Percentiles rank a stretch among this genome's conserved stretches.
phyloP scores from a whole-genome alignment of 2,888 invertebrate species.

The Polia nebulosa region DNA sequence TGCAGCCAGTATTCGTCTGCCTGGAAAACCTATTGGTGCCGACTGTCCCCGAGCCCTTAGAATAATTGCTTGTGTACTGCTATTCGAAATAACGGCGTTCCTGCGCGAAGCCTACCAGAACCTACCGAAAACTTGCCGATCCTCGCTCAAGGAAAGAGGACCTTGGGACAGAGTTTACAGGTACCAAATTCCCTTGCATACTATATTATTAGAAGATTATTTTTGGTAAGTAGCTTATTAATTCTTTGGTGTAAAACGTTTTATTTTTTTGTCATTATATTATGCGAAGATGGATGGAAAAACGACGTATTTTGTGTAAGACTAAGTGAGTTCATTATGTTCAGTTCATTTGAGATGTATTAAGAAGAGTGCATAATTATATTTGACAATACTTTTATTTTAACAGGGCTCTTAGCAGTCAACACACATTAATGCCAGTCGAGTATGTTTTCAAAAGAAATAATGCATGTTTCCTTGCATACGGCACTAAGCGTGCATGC shows the following conservation, averaged over 20 bases:
- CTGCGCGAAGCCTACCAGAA: conserved; percentile 98
- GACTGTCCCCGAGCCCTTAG: conserved; percentile 97
- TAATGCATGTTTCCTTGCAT: conserved; percentile 89
- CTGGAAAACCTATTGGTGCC: conserved; percentile 92
- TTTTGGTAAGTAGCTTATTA: conserved; percentile 86
- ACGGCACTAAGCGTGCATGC: conserved; percentile 88
- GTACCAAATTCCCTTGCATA: conserved; percentile 79
- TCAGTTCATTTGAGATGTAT: conserved; percentile 85
- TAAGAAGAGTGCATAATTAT: conserved; percentile 83
- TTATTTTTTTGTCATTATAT: conserved; percentile 87
- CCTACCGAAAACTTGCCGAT: conserved; percentile 93
- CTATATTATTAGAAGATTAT: conserved; percentile 65
- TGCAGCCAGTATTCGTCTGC: conserved; percentile 92
- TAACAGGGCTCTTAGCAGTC: conserved; percentile 91
- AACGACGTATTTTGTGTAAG: conserved; percentile 90
- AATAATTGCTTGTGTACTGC: conserved; percentile 97
- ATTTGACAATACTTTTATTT: conserved; percentile 89
- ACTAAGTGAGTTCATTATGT: conserved; percentile 90
- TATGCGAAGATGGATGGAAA: conserved; percentile 91
- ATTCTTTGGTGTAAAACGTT: conserved; percentile 85
- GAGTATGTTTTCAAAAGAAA: conserved; percentile 89
- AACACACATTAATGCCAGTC: conserved; percentile 91
- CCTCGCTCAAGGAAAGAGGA: conserved; percentile 94
- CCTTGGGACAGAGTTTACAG: conserved; percentile 96
- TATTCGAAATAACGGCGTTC: conserved; percentile 99